Conservation (phyloP, 1,140 invertebrate species). For the Gonioctena quinquepunctata region DNA sequence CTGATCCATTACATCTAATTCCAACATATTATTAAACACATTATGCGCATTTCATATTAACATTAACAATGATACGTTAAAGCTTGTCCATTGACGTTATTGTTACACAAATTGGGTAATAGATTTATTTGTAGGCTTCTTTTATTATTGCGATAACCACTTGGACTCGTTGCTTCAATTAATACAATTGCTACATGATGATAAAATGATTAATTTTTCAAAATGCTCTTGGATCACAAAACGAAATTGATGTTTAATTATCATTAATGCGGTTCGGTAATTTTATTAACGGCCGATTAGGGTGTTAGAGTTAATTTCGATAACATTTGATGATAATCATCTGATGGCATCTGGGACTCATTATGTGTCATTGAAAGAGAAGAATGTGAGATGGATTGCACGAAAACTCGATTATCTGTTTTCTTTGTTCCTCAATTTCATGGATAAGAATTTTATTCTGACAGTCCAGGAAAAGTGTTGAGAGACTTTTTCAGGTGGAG, state of each 20-base stretch:
- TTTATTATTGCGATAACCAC: constrained; percentile 15
- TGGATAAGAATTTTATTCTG: too few relatives aligned
- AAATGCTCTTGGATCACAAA: constrained; percentile 22
- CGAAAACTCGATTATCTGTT: too few relatives aligned
- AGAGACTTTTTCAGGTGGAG: too few relatives aligned
- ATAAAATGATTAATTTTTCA: constrained; percentile 43
- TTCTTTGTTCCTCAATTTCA: too few relatives aligned
- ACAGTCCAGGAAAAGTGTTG: too few relatives aligned
- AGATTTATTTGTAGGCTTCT: constrained; percentile 19
- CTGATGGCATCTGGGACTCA: not conserved
- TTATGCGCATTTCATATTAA: constrained; percentile 1
- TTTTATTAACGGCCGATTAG: constrained; percentile 54
- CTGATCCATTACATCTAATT: too few relatives aligned
- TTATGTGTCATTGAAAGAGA: not conserved
- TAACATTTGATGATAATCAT: not conserved
- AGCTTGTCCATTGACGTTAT: constrained; percentile 13
- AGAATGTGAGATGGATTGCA: not conserved
- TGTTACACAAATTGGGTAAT: constrained; percentile 16
- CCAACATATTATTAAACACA: too few relatives aligned
- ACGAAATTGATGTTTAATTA: constrained; percentile 52
- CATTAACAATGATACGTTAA: constrained; percentile 17
- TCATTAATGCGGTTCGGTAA: constrained; percentile 47
- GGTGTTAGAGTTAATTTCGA: constrained; percentile 21
- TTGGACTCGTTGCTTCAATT: constrained; percentile 39
- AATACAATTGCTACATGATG: constrained; percentile 25